Conservation (phyloP, 53 echinoderm and acorn worm genomes). For the Holothuria leucospilota region DNA sequence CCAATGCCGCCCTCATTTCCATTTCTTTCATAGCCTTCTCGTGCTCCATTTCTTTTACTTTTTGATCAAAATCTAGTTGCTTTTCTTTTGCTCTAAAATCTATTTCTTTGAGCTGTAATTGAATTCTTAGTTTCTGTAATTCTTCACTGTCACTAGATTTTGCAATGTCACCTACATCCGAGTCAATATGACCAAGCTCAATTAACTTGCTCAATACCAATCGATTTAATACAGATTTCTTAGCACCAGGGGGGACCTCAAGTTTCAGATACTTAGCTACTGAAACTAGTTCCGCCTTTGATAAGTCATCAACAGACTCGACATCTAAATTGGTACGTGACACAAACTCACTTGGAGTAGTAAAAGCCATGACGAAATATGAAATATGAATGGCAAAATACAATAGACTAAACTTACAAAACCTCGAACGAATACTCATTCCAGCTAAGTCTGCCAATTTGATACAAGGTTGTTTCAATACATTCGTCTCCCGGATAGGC, state of each 20-base stretch:
- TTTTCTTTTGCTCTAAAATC: slow-evolving; percentile 16
- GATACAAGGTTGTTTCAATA: not conserved
- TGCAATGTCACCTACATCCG: too few relatives aligned
- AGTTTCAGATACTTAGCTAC: slow-evolving; percentile 14
- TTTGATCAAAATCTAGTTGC: slow-evolving; percentile 24
- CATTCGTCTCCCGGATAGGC: not conserved
- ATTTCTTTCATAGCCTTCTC: too few relatives aligned
- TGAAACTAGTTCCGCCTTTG: not conserved
- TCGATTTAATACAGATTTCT: too few relatives aligned
- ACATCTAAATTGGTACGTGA: slow-evolving; percentile 2
- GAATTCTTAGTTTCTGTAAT: too few relatives aligned
- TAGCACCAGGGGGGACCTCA: too few relatives aligned
- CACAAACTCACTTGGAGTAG: not conserved
- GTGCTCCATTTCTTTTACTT: slow-evolving; percentile 57
- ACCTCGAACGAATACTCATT: not conserved
- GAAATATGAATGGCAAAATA: not conserved
- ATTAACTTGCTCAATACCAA: too few relatives aligned
- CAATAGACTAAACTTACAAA: not conserved
- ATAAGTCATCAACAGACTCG: not conserved
- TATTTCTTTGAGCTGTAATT: too few relatives aligned
- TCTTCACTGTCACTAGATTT: too few relatives aligned
- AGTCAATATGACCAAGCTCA: too few relatives aligned
- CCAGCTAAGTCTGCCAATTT: not conserved
- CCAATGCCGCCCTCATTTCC: too few relatives aligned
- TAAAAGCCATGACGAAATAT: slow-evolving; percentile 12